phyloP scores from a whole-genome alignment of 2,888 invertebrate genomes.

The Embidobia sp. region DNA sequence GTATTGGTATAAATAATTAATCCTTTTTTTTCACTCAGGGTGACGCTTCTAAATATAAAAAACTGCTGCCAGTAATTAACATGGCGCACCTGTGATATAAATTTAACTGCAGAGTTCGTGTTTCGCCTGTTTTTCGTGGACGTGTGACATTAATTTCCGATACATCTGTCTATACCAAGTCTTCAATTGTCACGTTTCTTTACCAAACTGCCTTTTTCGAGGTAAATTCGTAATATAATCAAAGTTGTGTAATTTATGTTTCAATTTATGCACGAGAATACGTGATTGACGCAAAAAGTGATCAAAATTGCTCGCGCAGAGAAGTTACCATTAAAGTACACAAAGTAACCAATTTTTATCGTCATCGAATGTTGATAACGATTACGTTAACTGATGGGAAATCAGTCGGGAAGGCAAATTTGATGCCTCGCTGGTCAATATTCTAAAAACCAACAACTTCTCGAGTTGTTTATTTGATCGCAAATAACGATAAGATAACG shows the following conservation, averaged over 20 bases:
- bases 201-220: constrained; percentile 8
- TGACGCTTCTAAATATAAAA: too few relatives aligned
- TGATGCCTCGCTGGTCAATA: constrained; percentile 4
- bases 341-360: neutral
- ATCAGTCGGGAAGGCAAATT: neutral
- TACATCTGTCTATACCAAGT: constrained; percentile 25
- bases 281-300: neutral
- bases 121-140: constrained; percentile 1
- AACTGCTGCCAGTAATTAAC: too few relatives aligned
- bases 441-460: too few relatives aligned
- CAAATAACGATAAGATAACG: neutral
- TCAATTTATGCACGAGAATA: neutral
- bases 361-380: neutral
- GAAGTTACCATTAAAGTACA: neutral
- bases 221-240: constrained; percentile 14
- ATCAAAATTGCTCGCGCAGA: neutral
- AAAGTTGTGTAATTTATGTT: constrained; percentile 3
- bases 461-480: neutral
- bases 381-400: constrained; percentile 6
- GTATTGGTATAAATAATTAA: too few relatives aligned
- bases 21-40: too few relatives aligned
- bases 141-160: constrained; percentile 24
- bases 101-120: too few relatives aligned
- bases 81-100: too few relatives aligned
- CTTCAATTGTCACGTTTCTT: constrained; percentile 11